phyloP scores from a whole-genome alignment of 2,888 invertebrate genomes.

The Dione juno region DNA sequence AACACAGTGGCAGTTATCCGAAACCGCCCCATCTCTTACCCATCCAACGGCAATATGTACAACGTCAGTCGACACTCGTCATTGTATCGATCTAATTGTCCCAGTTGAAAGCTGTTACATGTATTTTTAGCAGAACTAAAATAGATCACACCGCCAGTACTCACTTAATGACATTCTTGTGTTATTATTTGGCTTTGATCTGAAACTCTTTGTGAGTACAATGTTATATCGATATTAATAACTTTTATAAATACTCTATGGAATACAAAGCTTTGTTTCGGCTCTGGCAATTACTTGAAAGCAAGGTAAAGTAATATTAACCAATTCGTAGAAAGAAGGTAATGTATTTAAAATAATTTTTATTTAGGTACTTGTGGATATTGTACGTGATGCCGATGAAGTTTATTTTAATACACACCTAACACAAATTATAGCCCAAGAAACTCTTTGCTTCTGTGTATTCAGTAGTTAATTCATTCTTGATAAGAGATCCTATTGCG shows the following conservation, averaged over 20 bases:
- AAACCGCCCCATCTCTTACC: neutral
- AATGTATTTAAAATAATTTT: neutral
- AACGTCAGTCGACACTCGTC: slow-evolving; percentile 32
- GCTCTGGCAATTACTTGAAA: slow-evolving; percentile 1
- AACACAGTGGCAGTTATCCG: neutral
- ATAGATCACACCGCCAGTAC: slow-evolving; percentile 30
- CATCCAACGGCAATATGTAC: slow-evolving; percentile 20
- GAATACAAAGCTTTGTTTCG: slow-evolving; percentile 2
- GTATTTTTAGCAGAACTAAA: slow-evolving; percentile 36
- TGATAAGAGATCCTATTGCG: slow-evolving; percentile 16
- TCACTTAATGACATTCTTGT: slow-evolving; percentile 27
- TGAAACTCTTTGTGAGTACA: slow-evolving; percentile 12
- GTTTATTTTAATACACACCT: neutral
- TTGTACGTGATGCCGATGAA: neutral
- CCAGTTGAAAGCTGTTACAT: slow-evolving; percentile 34
- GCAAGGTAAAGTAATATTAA: neutral
- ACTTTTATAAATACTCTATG: slow-evolving; percentile 8
- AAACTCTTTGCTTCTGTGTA: slow-evolving; percentile 1
- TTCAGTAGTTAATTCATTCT: slow-evolving; percentile 3
- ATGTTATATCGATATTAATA: slow-evolving; percentile 4
- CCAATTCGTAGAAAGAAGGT: neutral
- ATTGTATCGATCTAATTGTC: slow-evolving; percentile 39
- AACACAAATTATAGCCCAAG: neutral
- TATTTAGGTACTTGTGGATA: neutral
- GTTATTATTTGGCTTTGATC: slow-evolving; percentile 29